Percentiles rank a stretch among this genome's conserved stretches.
phyloP scores from a whole-genome alignment of 2,113 vertebrate genomes.

The Paedocypris sp. region DNA sequence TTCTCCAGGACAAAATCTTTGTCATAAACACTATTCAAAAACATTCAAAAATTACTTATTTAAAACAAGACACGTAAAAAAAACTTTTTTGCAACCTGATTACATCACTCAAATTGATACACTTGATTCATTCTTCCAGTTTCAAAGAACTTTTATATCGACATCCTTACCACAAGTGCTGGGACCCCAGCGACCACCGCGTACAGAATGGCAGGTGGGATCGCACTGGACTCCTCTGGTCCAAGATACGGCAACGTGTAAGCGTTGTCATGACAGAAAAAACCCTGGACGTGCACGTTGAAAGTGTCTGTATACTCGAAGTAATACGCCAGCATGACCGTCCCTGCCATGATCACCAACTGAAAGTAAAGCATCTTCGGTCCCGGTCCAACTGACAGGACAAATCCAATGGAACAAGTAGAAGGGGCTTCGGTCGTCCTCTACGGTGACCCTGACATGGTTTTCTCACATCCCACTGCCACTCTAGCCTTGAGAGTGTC shows the following conservation, averaged over 20 bases:
- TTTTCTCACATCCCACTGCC: background rate
- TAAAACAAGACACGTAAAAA: no score
- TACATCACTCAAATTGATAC: no score
- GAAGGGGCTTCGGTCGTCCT: background rate
- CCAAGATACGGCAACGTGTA: slow-evolving; percentile 79
- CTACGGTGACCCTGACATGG: background rate
- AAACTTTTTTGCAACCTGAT: no score
- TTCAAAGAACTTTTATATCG: background rate
- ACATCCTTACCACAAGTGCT: slow-evolving; percentile 70
- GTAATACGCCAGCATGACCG: slow-evolving; percentile 83
- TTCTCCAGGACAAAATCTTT: no score
- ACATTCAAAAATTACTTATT: no score
- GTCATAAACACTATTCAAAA: no score
- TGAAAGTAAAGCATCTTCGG: slow-evolving; percentile 82
- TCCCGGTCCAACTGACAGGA: slow-evolving; percentile 1
- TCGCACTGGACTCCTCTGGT: slow-evolving; percentile 72
- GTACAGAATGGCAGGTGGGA: slow-evolving; percentile 75
- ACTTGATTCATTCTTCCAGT: no score
- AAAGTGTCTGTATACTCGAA: slow-evolving; percentile 90
- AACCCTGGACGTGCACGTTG: slow-evolving; percentile 76
- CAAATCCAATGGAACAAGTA: background rate
- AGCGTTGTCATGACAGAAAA: slow-evolving; percentile 77
- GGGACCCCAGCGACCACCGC: slow-evolving; percentile 76
- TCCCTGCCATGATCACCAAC: slow-evolving; percentile 82
- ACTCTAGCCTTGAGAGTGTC: no score